Base-by-base conservation (phyloP, 2,888 invertebrate species). In the Litoditis marina region DNA sequence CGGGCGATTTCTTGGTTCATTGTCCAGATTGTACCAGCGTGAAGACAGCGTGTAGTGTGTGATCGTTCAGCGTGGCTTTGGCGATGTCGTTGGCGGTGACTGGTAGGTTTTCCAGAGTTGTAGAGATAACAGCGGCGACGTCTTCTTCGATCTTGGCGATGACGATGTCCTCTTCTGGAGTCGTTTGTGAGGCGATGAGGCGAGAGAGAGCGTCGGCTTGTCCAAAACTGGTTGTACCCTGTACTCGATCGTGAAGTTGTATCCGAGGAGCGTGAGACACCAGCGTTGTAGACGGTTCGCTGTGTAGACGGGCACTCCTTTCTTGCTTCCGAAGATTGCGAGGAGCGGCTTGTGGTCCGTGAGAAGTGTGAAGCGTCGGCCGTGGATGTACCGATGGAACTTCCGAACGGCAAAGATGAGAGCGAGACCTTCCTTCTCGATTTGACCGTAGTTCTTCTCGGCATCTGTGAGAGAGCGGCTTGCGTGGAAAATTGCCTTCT, bases 331-430 rank as follows among this genome's bases (percentile, higher is more conserved):
- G 32, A 74, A 76, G 25, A 76, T 69, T 0, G 63, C n/a, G 1
- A 74, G 82, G 4, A 86, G 66, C 0, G 85, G 84, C 61, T 68
- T 56, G 47, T 76, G 76, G 54, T 76, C 76, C 11, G 76, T 76
- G 19, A 51, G 57, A 2, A 76, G 68, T 1, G 82, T 83, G 68
- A 86, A 86, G n/a, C 78, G 71, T 16, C 81, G 70, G 2, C 84
- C 85, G 64, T 74, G 83, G 0, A 85, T 49, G 67, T 83, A 85
- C 28, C 82, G 74, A 55, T 84, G 82, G 72, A 85, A 85, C 69
- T 82, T 82, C 30, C 78, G 75, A 1, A 84, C 78, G 0, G 82
- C 84, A 64, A 79, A 85, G 16, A 85, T 77, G 5, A 85, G 66
- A 16, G 81, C 70, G 31, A 83, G 70, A 6, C 84, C 83, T 74